Base-by-base conservation (phyloP, 2,797 vertebrate genomes). In the Geotrypetes seraphini region DNA sequence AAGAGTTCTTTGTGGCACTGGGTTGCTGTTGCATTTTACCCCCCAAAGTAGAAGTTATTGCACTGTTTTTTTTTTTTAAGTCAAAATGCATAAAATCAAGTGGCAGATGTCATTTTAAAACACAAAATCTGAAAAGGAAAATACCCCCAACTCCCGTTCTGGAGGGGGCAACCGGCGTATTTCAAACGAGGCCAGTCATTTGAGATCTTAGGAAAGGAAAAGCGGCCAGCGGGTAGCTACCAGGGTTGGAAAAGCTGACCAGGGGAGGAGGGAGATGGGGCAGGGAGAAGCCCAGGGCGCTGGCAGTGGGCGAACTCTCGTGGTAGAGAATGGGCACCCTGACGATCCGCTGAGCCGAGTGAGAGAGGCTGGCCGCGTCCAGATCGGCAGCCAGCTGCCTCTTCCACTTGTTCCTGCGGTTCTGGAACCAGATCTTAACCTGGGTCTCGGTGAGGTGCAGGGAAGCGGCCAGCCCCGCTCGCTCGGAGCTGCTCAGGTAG, bases 361-460 rank as follows among this genome's bases (percentile, higher is more conserved):
- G 89, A 3, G 81, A 73, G 37, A 86, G 53, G 12, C 80, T 80
- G 10, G 76, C 82, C 5, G 84, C 86, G 50, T 92, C 88, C 6
- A 86, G 62, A 35, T 93, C 89, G 0, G 85, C 86, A 4, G 87
- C 71, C 63, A 92, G 65, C 57, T 95, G 91, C 47, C 90, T 77
- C 69, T 96, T 92, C 85, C 90, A 92, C 53, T 91, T 88, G 58
- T 91, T 90, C 39, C 87, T 72, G 11, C 87, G 73, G 55, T 91
- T 91, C 68, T 93, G 90, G 55, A 91, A 90, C 87, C 88, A 92
- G 61, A 91, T 91, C 50, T 92, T 91, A 22, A 90, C 89, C 71
- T 91, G 87, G 0, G 88, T 90, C 71, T 91, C 88, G 2, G 86
- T 88, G 50, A 93, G 79, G 39, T 77, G 81, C 8, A 89, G 75